Evolutionary conservation across 2,888 invertebrate species (phyloP).

Genomic region (Chymomyza fuscimana): DNA sequence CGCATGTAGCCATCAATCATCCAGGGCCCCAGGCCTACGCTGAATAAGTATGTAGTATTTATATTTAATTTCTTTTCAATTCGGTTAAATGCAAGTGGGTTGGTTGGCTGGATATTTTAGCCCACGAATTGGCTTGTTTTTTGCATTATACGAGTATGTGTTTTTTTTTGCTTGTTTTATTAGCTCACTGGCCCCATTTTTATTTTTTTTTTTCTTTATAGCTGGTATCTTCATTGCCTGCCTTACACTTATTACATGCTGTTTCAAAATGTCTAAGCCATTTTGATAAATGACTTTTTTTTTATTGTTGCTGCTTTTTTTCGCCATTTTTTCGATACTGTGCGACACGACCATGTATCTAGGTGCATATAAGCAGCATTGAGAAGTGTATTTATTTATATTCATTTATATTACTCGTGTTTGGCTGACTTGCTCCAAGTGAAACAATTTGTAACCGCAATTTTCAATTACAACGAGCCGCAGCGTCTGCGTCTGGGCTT

Average conservation of each 20-base stretch:
- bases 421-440: background rate
- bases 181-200: slow-evolving; percentile 1
- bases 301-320: slow-evolving; percentile 24
- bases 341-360: no score
- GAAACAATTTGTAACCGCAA: slow-evolving; percentile 31
- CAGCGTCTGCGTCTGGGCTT: background rate
- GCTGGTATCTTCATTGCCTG: background rate
- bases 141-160: background rate
- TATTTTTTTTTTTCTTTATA: background rate
- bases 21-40: slow-evolving; percentile 15
- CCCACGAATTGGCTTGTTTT: slow-evolving; percentile 7
- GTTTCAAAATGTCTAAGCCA: slow-evolving; percentile 27
- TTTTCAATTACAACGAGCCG: slow-evolving; percentile 42
- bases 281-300: slow-evolving; percentile 52
- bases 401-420: slow-evolving; percentile 6
- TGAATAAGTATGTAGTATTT: slow-evolving; percentile 23
- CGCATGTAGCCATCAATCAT: slow-evolving; percentile 32
- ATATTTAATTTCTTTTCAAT: slow-evolving; percentile 43
- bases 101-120: background rate
- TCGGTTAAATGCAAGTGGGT: slow-evolving; percentile 23
- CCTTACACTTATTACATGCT: slow-evolving; percentile 1
- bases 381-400: slow-evolving; percentile 19
- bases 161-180: slow-evolving; percentile 6
- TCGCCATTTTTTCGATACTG: slow-evolving; percentile 32
- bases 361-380: background rate